These are phyloP conservation scores for Hemistola chrysoprasaria DNA, from an alignment of 2,888 invertebrate genomes.

Conservation along the genomic window DNA sequence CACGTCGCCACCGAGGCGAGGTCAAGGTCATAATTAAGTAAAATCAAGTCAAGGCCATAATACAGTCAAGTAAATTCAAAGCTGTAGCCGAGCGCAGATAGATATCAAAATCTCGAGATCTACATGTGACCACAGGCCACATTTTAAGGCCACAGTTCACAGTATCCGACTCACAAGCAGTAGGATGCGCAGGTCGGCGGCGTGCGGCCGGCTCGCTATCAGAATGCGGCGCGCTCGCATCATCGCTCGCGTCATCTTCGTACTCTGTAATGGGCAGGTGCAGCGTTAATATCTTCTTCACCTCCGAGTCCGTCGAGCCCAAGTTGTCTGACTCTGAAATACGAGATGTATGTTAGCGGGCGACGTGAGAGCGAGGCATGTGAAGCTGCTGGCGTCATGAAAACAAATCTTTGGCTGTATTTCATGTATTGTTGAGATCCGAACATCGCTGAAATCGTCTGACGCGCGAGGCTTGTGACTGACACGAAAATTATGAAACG, in stretches of 20 bases:
- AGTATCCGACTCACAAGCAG: conserved; percentile 64
- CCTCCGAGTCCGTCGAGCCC: conserved; percentile 97
- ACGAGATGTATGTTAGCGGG: conserved; percentile 10
- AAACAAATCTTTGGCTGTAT: conserved; percentile 19
- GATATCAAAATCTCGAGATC: too few relatives aligned
- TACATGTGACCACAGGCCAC: too few relatives aligned
- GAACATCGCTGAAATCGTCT: too few relatives aligned
- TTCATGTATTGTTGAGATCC: too few relatives aligned
- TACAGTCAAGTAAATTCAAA: too few relatives aligned
- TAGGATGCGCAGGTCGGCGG: conserved; percentile 62
- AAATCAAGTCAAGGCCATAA: too few relatives aligned
- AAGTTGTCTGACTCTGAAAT: conserved; percentile 94
- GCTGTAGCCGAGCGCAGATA: too few relatives aligned
- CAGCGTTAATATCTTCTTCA: conserved; percentile 95
- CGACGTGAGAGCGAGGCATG: conserved; percentile 12
- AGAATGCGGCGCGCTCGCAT: conserved; percentile 81
- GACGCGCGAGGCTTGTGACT: too few relatives aligned
- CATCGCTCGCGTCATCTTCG: conserved; percentile 91
- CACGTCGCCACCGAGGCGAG: too few relatives aligned
- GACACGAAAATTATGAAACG: too few relatives aligned
- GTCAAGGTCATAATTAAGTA: too few relatives aligned
- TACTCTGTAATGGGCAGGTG: conserved; percentile 97
- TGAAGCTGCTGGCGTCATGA: conserved; percentile 40
- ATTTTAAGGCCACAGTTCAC: too few relatives aligned
- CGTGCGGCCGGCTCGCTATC: conserved; percentile 72